These are phyloP conservation scores for Dasyprocta punctata DNA, from an alignment of 2,113 vertebrate species.

Conservation along the genomic window DNA sequence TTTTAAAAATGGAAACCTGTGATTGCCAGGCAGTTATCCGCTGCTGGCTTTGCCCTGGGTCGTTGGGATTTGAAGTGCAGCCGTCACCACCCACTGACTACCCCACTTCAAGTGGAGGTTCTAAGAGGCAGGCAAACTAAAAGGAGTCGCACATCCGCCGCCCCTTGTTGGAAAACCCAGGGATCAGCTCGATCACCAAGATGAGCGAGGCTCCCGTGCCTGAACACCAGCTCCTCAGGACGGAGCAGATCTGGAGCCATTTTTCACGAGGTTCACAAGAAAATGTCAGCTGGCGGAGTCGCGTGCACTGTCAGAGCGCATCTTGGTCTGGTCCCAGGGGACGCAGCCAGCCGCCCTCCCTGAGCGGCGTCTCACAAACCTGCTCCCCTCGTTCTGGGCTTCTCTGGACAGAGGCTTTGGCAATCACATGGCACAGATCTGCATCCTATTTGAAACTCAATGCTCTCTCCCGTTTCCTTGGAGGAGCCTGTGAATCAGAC, in stretches of 20 bases:
- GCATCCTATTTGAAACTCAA: slow-evolving; percentile 81
- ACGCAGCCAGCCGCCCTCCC: slow-evolving; percentile 82
- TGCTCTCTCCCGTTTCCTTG: slow-evolving; percentile 63
- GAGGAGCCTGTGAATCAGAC: slow-evolving; percentile 77
- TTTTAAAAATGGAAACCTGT: slow-evolving; percentile 71
- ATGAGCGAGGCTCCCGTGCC: slow-evolving; percentile 71
- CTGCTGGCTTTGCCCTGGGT: slow-evolving; percentile 61
- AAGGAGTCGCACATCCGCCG: slow-evolving; percentile 73
- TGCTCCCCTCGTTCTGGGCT: slow-evolving; percentile 78
- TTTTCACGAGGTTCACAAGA: slow-evolving; percentile 87
- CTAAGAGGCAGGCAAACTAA: slow-evolving; percentile 74
- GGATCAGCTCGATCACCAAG: slow-evolving; percentile 77
- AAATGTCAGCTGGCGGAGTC: slow-evolving; percentile 88
- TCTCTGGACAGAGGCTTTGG: slow-evolving; percentile 74
- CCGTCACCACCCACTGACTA: slow-evolving; percentile 73
- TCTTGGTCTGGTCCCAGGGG: slow-evolving; percentile 86
- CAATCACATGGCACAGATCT: slow-evolving; percentile 70
- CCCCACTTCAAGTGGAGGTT: slow-evolving; percentile 61
- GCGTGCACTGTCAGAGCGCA: slow-evolving; percentile 82
- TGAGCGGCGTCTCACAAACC: slow-evolving; percentile 83
- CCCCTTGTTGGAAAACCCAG: slow-evolving; percentile 52
- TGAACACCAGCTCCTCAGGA: slow-evolving; percentile 79
- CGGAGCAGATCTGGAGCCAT: slow-evolving; percentile 85
- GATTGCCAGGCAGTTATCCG: slow-evolving; percentile 22
- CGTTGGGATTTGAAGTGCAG: slow-evolving; percentile 76